Conservation (phyloP, 2,888 invertebrate genomes). For the Torymus tubicola region DNA sequence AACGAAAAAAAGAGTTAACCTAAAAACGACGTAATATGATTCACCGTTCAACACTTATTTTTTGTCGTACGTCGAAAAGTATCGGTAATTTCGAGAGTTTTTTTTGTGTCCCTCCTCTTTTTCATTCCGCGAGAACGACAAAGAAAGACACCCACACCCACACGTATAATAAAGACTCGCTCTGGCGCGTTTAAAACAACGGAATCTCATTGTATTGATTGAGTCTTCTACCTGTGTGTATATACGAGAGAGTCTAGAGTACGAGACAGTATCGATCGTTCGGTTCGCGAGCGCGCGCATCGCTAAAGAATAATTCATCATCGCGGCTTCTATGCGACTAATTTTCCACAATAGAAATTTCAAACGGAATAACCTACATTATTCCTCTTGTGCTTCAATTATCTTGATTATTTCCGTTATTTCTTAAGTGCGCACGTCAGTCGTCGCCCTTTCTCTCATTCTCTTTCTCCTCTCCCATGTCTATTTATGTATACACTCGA, state of each 20-base stretch:
- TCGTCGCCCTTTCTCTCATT: too few species aligned
- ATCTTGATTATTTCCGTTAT: background rate
- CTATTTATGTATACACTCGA: too few species aligned
- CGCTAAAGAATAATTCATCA: slow-evolving; percentile 55
- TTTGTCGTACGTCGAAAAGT: too few species aligned
- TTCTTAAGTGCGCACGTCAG: too few species aligned
- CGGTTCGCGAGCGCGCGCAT: background rate
- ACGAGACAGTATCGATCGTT: slow-evolving; percentile 43
- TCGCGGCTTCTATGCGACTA: slow-evolving; percentile 7
- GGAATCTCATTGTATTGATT: slow-evolving; percentile 38
- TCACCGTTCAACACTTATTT: too few species aligned
- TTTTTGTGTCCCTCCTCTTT: too few species aligned
- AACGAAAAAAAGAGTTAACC: too few species aligned
- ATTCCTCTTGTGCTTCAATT: background rate
- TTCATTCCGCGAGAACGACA: too few species aligned
- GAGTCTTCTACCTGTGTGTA: slow-evolving; percentile 21
- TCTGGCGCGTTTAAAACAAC: slow-evolving; percentile 7
- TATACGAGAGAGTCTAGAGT: slow-evolving; percentile 12
- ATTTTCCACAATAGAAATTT: slow-evolving; percentile 9
- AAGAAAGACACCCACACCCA: too few species aligned
- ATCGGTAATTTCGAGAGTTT: too few species aligned
- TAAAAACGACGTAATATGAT: too few species aligned
- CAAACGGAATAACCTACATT: background rate
- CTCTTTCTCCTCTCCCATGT: too few species aligned
- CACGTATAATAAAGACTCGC: background rate